Evolutionary conservation across 2,888 invertebrate species (phyloP).

Genomic region (Nomada ferruginata): DNA sequence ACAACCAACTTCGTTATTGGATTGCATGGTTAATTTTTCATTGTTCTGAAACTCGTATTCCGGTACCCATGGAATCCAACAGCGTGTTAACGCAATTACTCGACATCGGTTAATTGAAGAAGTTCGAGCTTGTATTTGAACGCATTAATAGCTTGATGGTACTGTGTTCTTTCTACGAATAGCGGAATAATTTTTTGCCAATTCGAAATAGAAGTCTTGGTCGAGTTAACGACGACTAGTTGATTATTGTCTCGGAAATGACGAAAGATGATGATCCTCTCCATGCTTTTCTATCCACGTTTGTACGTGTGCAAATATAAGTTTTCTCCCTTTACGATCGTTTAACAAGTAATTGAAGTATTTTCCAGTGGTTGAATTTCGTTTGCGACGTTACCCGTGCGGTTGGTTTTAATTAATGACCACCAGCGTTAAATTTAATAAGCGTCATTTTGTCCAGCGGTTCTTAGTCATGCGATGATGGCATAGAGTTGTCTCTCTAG

Average conservation of each 20-base stretch:
- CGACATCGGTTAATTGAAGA: slow-evolving; percentile 14
- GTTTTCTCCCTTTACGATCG: neutral
- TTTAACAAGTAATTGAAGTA: slow-evolving; percentile 4
- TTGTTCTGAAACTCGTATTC: neutral
- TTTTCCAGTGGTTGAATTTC: neutral
- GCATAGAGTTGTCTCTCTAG: neutral
- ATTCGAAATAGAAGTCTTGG: slow-evolving; percentile 12
- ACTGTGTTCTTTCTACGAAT: neutral
- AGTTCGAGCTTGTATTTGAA: slow-evolving; percentile 30
- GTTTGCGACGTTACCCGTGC: neutral
- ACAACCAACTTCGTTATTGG: neutral
- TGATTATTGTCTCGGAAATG: slow-evolving; percentile 17
- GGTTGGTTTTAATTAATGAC: neutral
- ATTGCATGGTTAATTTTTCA: slow-evolving; percentile 6
- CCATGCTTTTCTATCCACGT: neutral
- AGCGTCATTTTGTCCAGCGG: neutral
- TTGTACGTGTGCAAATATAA: neutral
- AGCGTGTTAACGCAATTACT: slow-evolving; percentile 14
- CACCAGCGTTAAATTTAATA: neutral
- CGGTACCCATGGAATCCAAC: neutral
- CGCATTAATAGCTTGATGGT: neutral
- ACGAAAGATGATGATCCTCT: neutral
- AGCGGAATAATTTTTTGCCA: slow-evolving; percentile 16
- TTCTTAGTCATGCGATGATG: neutral
- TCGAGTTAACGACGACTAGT: slow-evolving; percentile 7